These are phyloP conservation scores for Agrypnia vestita DNA, from an alignment of 1,140 invertebrate genomes.

Conservation along the genomic window DNA sequence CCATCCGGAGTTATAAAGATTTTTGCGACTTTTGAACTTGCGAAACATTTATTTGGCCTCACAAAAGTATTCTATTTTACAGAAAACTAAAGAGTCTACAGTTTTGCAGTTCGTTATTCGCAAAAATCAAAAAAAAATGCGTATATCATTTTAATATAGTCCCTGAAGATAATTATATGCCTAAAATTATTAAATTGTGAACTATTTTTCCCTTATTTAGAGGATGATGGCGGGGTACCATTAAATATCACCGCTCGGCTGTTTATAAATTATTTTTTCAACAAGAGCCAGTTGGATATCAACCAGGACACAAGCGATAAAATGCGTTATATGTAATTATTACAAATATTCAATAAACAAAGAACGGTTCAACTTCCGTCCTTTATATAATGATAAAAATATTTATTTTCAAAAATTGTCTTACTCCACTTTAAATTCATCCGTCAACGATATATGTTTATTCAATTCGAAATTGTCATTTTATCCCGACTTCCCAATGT, in stretches of 20 bases:
- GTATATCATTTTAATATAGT: too few relatives aligned
- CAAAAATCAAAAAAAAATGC: too few relatives aligned
- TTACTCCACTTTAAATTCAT: slow-evolving; percentile 18
- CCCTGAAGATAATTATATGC: too few relatives aligned
- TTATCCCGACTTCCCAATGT: too few relatives aligned
- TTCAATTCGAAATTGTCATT: too few relatives aligned
- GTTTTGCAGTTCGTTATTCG: neutral
- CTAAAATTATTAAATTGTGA: too few relatives aligned
- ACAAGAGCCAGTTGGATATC: neutral
- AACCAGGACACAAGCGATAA: slow-evolving; percentile 12
- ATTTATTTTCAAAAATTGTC: slow-evolving; percentile 17
- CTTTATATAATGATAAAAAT: slow-evolving; percentile 29
- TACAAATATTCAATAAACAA: slow-evolving; percentile 34
- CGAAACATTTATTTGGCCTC: slow-evolving; percentile 23
- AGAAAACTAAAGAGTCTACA: slow-evolving; percentile 35
- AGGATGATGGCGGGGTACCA: too few relatives aligned
- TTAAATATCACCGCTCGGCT: too few relatives aligned
- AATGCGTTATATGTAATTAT: neutral
- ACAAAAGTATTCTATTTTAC: neutral
- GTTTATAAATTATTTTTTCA: neutral
- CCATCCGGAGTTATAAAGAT: neutral
- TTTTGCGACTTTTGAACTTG: neutral
- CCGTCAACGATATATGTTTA: too few relatives aligned
- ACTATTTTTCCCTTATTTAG: too few relatives aligned
- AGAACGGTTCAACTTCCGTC: neutral